phyloP scores from a whole-genome alignment of 92 coral and sea anemone genomes.

The Ricordea florida region DNA sequence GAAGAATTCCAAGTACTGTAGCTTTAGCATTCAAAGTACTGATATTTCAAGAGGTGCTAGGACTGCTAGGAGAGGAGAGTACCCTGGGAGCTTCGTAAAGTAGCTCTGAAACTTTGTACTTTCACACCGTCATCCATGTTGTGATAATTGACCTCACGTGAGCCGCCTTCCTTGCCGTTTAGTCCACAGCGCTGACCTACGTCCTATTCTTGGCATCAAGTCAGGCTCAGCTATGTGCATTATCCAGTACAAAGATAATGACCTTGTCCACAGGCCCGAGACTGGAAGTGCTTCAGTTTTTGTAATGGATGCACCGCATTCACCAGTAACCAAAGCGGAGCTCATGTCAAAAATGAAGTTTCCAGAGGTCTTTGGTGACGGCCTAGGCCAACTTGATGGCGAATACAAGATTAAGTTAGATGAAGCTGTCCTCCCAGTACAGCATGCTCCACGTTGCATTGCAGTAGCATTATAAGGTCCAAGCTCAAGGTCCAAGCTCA shows the following conservation, averaged over 20 bases:
- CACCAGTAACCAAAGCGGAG: not conserved
- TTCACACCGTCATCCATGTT: too few species aligned
- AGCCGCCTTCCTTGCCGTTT: conserved; percentile 27
- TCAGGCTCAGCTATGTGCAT: conserved; percentile 51
- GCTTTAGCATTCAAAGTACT: too few species aligned
- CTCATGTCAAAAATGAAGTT: too few species aligned
- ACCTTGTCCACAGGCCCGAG: conserved; percentile 8
- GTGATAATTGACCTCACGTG: too few species aligned
- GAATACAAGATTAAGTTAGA: not conserved
- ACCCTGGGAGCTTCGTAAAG: too few species aligned
- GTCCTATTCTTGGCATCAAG: conserved; percentile 34
- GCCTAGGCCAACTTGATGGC: conserved; percentile 18
- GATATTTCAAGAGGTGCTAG: too few species aligned
- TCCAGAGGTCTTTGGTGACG: conserved; percentile 26
- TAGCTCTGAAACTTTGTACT: too few species aligned
- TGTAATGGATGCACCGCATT: not conserved
- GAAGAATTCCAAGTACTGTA: too few species aligned
- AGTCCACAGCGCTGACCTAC: conserved; percentile 19
- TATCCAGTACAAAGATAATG: conserved; percentile 45
- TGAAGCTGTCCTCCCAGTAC: not conserved
- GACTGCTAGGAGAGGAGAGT: too few species aligned
- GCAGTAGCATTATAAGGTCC: not conserved
- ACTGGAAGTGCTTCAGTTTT: not conserved
- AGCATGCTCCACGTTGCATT: too few species aligned
- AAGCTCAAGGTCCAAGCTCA: not conserved